phyloP scores from a whole-genome alignment of 1,140 invertebrate genomes.

The Maconellicoccus hirsutus region DNA sequence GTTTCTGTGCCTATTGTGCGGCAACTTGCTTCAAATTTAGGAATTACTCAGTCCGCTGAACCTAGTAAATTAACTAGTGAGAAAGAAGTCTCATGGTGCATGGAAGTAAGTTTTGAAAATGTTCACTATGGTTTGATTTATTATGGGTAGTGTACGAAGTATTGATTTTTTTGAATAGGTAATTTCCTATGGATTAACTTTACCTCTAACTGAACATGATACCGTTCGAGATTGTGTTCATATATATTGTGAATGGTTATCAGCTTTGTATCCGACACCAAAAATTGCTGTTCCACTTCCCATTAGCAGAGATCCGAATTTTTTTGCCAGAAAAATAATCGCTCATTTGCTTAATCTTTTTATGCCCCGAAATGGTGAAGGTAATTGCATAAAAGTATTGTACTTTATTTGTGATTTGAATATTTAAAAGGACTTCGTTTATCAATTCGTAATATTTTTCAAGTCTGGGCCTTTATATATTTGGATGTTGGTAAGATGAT shows the following conservation, averaged over 20 bases:
- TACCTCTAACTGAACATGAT: constrained; percentile 82
- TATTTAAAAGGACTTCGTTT: not conserved
- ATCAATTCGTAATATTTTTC: constrained; percentile 37
- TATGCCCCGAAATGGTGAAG: constrained; percentile 81
- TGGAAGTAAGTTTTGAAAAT: constrained; percentile 51
- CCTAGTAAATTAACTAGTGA: constrained; percentile 61
- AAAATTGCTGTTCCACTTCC: constrained; percentile 74
- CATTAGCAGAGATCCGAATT: constrained; percentile 76
- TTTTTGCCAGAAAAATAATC: constrained; percentile 83
- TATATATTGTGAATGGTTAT: constrained; percentile 94
- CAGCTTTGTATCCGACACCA: constrained; percentile 66
- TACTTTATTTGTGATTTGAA: constrained; percentile 6
- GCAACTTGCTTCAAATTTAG: constrained; percentile 62
- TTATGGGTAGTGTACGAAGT: not conserved
- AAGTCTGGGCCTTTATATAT: constrained; percentile 80
- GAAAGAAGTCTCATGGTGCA: constrained; percentile 79
- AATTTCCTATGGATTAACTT: constrained; percentile 79
- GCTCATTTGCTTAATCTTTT: constrained; percentile 91
- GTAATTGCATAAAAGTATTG: constrained; percentile 41
- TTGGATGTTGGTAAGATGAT: constrained; percentile 42
- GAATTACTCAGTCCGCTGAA: constrained; percentile 61
- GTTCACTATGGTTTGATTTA: not conserved
- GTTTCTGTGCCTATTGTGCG: constrained; percentile 73
- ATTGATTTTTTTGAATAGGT: too few species aligned
- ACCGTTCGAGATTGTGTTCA: constrained; percentile 91